Evolutionary conservation across 2,113 vertebrate species (phyloP), one percentile per base, ranked within the genome.

Genomic region (Odontesthes bonariensis): DNA sequence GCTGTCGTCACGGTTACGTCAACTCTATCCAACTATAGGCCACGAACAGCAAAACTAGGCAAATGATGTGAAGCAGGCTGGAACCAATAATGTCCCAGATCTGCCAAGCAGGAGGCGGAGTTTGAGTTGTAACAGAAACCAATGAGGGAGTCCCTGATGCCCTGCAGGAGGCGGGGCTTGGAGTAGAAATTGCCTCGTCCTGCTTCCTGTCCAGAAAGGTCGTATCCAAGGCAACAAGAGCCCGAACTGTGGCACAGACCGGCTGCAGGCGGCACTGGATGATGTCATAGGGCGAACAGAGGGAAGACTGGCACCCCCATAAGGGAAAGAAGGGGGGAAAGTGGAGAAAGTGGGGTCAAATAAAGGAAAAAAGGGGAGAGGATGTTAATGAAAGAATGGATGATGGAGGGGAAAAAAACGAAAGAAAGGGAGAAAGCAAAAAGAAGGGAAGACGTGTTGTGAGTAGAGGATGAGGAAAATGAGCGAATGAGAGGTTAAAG

Each of bases 271-370:
- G 96, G 90, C 95, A 95, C 91, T 96, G 96, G 93, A 95, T 95
- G 95, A 99, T 95, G 95, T 98, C 97, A 89, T 94, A 96, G 74
- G 97, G 94, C 88, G 96, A 96, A 94, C 97, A 99, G 88, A 98
- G 95, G 87, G 95, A 96, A 69, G 95, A 95, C 97, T 99, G 96
- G 60, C 82, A 83, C 89, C 91, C 93, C 88, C 91, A 9, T n/a
- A 8, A 60, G 93, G 89, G 92, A 94, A 91, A 12, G 27, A 33
- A 31, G n/a, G 27, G 23, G 23, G 63, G 55, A 69, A 53, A 65
- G 42, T 52, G 32, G 44, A 91, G 33, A 27, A 49, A 38, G 32
- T 17, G 33, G n/a, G 42, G 19, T 47, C 16, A 44, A 19, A 47
- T 9, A 1, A 20, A 22, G 14, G n/a, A 46, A 51, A 62, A 1